Conservation (phyloP, 2,113 vertebrate species). For the Colinus virginianus region DNA sequence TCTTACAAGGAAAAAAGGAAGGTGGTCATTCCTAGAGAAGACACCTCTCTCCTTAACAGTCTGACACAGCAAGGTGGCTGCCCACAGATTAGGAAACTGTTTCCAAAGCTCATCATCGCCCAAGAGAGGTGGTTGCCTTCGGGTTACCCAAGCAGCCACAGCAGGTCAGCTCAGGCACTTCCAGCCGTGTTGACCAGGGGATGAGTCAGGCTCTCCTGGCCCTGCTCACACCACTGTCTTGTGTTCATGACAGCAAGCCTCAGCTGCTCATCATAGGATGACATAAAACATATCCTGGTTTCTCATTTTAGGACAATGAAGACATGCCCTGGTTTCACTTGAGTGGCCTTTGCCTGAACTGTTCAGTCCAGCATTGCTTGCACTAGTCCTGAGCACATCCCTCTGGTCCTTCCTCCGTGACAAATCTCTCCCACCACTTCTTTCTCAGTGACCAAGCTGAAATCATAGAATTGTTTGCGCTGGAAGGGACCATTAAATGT, state of each 20-base stretch:
- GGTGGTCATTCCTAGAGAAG: neutral
- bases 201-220: neutral
- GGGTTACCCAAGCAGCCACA: neutral
- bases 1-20: neutral
- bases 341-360: neutral
- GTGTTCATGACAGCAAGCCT: rapidly evolving
- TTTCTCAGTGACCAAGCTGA: neutral
- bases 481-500: no score
- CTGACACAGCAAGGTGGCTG: neutral
- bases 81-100: conserved; percentile 29
- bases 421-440: neutral
- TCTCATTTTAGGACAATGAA: neutral
- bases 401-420: neutral
- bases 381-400: neutral
- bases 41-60: neutral
- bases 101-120: neutral
- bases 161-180: neutral
- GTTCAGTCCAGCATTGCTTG: neutral
- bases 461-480: no score
- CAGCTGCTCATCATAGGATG: rapidly evolving
- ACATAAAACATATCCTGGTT: neutral
- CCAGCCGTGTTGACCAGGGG: neutral
- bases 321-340: neutral
- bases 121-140: neutral
- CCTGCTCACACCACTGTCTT: neutral